Evolutionary conservation across 2,113 vertebrate species (phyloP).

Genomic region (Capra hircus): DNA sequence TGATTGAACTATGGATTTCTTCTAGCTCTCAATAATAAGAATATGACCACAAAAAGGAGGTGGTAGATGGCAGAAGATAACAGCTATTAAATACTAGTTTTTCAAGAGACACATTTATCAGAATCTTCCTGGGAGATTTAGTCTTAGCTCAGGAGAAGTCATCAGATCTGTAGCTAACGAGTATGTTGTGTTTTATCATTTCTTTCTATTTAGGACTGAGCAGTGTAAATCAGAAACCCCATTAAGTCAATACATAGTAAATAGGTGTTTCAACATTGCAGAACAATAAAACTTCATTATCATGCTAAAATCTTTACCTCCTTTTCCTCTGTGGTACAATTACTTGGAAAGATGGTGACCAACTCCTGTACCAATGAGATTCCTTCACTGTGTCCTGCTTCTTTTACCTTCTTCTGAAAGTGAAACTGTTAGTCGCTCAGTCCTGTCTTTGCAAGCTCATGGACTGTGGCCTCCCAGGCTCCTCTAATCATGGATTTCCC

Average conservation of each 20-base stretch:
- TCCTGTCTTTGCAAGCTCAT: background rate
- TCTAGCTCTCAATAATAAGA: background rate
- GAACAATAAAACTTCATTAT: background rate
- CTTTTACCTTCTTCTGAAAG: background rate
- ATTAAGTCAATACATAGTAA: background rate
- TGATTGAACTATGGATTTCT: conserved; percentile 36
- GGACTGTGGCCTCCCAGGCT: background rate
- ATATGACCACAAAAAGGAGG: conserved; percentile 52
- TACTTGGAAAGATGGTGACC: background rate
- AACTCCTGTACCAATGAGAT: background rate
- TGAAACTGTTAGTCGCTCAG: background rate
- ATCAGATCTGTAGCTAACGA: background rate
- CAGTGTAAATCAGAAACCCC: background rate
- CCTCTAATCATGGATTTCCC: background rate
- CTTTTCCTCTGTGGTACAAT: background rate
- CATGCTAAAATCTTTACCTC: background rate
- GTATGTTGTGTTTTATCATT: background rate
- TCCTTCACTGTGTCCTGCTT: background rate
- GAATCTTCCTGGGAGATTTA: background rate
- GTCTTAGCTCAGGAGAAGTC: background rate
- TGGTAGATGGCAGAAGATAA: background rate
- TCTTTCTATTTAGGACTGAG: background rate
- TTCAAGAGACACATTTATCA: conserved; percentile 2
- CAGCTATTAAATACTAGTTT: background rate
- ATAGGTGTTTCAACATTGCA: background rate